Base-by-base conservation (phyloP, 1,140 invertebrate genomes). In the Drosophila lacteicornis region DNA sequence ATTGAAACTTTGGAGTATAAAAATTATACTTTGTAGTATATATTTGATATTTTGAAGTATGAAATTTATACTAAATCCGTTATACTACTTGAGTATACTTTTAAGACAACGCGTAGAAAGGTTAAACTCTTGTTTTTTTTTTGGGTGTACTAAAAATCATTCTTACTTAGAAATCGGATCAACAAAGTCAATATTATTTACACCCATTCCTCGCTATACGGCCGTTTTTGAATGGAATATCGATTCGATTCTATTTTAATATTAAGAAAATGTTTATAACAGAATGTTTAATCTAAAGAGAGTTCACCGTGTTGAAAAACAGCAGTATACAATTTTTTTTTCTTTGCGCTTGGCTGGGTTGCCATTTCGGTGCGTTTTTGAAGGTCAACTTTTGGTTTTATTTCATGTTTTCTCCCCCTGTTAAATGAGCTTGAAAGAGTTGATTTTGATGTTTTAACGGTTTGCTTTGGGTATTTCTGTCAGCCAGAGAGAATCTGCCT, bases 371-470 rank as follows among this genome's bases (percentile, higher is more conserved):
- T 84, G 84, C 83, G 84, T 86, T 86, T 78, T 78, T 86, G 83
- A 86, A 86, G 83, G 83, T 86, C 83, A 86, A 88, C 80, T 74
- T 88, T 86, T 83, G 74, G 82, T 78, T 65, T 56, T 62, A 71
- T 61, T 56, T 53, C 60, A 38, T 12, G 79, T 73, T 71, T 65
- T 63, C 62, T 68, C 45, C 65, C 65, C 67, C 51, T 42, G 71
- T 88, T 86, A 83, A 88, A 86, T 88, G 83, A 86, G 84, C 60
- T 88, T 73, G 71, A 83, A 73, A 86, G 76, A 86, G 83, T 67
- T 79, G 86, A 86, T 82, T 71, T 66, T 51, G 42, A 49, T 68
- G 67, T 68, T 59, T 70, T 78, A 78, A 78, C 75, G 75, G 75
- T 56, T 56, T 56, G 53, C 53, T 70, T 74, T 40, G 25, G 46